Percentiles rank a stretch among this genome's conserved stretches.
phyloP scores from a whole-genome alignment of 2,113 vertebrate species.

The Dromas ardeola region DNA sequence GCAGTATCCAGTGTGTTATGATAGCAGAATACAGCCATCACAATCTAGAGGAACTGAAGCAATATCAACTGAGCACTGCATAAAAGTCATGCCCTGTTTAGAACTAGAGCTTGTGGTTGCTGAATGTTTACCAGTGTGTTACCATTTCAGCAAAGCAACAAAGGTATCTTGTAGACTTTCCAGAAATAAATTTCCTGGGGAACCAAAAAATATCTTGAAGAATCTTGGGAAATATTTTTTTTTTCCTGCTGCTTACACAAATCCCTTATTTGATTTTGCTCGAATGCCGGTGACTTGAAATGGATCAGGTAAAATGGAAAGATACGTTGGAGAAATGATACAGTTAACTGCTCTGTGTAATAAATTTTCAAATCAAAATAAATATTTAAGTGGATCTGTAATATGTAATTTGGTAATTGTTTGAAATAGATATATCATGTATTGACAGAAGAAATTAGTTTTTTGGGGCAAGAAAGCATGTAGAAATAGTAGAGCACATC shows the following conservation, averaged over 20 bases:
- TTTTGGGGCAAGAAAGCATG: background rate
- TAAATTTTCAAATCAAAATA: background rate
- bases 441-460: background rate
- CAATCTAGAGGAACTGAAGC: rapidly evolving
- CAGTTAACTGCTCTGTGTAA: background rate
- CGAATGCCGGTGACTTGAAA: background rate
- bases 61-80: background rate
- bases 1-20: background rate
- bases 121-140: background rate
- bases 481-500: background rate
- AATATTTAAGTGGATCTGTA: background rate
- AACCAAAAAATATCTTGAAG: background rate
- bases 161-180: background rate
- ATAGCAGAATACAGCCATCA: background rate
- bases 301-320: background rate
- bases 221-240: rapidly evolving
- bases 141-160: background rate
- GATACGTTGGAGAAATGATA: background rate
- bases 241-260: background rate
- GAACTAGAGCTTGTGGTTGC: background rate
- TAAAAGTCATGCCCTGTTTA: background rate
- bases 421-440: background rate
- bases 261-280: background rate
- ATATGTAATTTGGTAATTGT: background rate
- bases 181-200: background rate